Percentiles rank a stretch among this genome's conserved stretches.
Evolutionary conservation across 2,888 invertebrate species (phyloP).

Genomic region (Leptodirus hochenwartii): DNA sequence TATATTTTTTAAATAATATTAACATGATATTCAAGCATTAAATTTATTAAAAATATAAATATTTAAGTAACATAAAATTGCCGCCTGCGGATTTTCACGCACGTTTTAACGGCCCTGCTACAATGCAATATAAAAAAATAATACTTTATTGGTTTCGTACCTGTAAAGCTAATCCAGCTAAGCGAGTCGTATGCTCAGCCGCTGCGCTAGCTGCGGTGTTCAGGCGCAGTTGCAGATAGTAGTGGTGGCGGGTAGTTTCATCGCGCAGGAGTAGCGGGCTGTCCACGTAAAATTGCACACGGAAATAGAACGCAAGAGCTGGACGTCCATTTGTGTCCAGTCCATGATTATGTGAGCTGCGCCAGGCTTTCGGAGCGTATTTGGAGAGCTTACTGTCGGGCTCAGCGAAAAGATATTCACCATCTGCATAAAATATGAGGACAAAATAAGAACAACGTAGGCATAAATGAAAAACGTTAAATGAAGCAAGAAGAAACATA

Average conservation of each 20-base stretch:
- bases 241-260: constrained; percentile 75
- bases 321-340: constrained; percentile 82
- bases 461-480: no score
- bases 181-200: constrained; percentile 45
- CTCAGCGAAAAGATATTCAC: constrained; percentile 90
- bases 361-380: constrained; percentile 93
- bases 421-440: no score
- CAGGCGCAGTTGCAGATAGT: constrained; percentile 85
- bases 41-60: no score
- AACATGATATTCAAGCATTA: no score
- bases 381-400: constrained; percentile 90
- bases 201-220: constrained; percentile 56
- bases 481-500: no score
- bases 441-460: neutral
- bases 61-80: no score
- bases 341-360: constrained; percentile 81
- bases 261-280: constrained; percentile 79
- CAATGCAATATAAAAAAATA: no score
- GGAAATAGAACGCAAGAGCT: constrained; percentile 72
- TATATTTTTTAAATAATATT: no score
- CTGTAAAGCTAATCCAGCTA: constrained; percentile 82
- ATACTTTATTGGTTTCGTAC: no score
- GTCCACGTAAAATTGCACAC: constrained; percentile 88
- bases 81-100: no score
- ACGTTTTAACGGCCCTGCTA: no score